Evolutionary conservation across 2,113 vertebrate genomes (phyloP).

Genomic region (Eulemur rufifrons): DNA sequence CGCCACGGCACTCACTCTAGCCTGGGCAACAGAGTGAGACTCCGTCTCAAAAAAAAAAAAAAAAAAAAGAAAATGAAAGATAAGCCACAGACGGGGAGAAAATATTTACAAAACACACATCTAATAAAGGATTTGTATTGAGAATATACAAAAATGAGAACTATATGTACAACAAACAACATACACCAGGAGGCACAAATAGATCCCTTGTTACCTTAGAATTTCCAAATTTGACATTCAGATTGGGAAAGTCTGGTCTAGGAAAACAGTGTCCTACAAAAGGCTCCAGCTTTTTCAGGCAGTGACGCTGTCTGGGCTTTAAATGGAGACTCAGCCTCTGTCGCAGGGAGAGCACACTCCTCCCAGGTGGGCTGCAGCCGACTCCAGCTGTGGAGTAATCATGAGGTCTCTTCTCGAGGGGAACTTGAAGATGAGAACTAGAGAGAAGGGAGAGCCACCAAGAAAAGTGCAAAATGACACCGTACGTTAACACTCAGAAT

Average conservation of each 20-base stretch:
- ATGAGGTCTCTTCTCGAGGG: constrained; percentile 65
- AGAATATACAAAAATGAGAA: not conserved
- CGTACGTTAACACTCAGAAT: fast-evolving
- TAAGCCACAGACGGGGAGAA: too few species aligned
- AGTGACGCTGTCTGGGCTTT: not conserved
- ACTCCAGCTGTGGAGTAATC: constrained; percentile 31
- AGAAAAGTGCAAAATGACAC: not conserved
- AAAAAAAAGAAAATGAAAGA: too few species aligned
- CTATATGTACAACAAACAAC: fast-evolving
- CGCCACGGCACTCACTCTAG: too few species aligned
- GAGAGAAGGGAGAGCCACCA: constrained; percentile 58
- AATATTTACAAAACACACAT: too few species aligned
- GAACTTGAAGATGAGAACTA: constrained; percentile 56
- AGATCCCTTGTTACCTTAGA: not conserved
- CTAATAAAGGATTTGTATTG: not conserved
- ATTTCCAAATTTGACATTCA: not conserved
- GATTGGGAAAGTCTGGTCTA: not conserved
- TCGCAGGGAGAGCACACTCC: not conserved
- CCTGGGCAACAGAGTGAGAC: too few species aligned
- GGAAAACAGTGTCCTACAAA: not conserved
- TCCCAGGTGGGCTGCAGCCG: constrained; percentile 41
- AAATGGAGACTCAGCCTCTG: not conserved
- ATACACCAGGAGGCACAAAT: not conserved
- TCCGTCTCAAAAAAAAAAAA: too few species aligned
- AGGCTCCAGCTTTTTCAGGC: not conserved